A percentile compares a stretch with the other conserved stretches of the same genome.
phyloP scores from a whole-genome alignment of 2,113 vertebrate genomes.

The Triplophysa dalaica region DNA sequence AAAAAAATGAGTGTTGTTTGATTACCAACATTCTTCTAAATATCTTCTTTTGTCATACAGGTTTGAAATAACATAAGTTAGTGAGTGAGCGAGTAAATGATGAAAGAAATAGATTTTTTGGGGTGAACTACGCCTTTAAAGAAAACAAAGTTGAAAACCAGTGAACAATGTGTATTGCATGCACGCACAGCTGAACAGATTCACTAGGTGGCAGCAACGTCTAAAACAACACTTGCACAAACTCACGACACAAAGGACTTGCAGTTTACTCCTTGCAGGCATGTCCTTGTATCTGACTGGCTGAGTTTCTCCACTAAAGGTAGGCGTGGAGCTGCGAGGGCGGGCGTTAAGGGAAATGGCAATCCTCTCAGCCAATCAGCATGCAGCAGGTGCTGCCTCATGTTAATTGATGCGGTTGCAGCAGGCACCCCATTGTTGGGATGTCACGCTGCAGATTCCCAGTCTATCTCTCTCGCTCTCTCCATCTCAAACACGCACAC shows the following conservation, averaged over 20 bases:
- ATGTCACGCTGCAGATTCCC: conserved; percentile 54
- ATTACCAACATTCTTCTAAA: too few relatives aligned
- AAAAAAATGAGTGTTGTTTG: too few relatives aligned
- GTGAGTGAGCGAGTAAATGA: too few relatives aligned
- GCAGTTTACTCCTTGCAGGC: conserved; percentile 27
- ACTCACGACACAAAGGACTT: conserved; percentile 12
- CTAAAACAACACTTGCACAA: conserved; percentile 10
- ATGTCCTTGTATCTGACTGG: conserved; percentile 38
- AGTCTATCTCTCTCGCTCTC: conserved; percentile 21
- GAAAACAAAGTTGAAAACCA: not conserved
- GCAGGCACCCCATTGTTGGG: conserved; percentile 54
- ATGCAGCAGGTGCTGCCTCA: conserved; percentile 58
- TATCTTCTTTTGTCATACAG: too few relatives aligned
- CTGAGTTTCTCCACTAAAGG: conserved; percentile 55
- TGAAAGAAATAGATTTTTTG: too few relatives aligned
- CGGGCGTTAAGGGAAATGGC: conserved; percentile 43
- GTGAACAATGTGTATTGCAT: not conserved
- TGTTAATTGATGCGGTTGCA: conserved; percentile 76
- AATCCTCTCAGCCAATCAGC: conserved; percentile 61
- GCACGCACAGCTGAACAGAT: not conserved
- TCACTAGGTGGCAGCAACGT: conserved; percentile 64
- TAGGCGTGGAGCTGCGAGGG: conserved; percentile 48
- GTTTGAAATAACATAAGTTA: too few relatives aligned
- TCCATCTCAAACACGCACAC: conserved; percentile 15
- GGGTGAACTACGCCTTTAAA: not conserved